Base-by-base conservation (phyloP, 2,888 invertebrate genomes). In the Agelastica alni region DNA sequence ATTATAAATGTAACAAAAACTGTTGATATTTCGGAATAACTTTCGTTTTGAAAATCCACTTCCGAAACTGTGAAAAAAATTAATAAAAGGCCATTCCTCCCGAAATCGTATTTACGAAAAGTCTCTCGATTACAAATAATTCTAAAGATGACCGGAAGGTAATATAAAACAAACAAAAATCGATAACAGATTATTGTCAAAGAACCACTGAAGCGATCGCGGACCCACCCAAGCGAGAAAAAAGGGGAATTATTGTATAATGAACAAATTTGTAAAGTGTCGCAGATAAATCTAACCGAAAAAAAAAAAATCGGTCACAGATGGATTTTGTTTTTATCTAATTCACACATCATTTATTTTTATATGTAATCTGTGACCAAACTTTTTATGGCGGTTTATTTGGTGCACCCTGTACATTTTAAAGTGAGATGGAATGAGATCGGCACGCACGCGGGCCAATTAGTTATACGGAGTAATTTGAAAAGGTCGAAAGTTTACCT, bases 381-480 rank as follows among this genome's bases (percentile, higher is more conserved):
- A 6, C 16, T 37, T 30, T 30, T 41, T 39, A 18, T 41, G 22
- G 41, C 44, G 32, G 48, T 46, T 37, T 58, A 53, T 53, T 51
- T 54, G 58, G 46, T 22, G 20, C 49, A 43, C 43, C 37, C 48
- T 51, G 49, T 58, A 54, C 58, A 61, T 66, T 71, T 69, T 70
- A 71, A 68, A 70, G 71, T 70, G 67, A 66, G 68, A 69, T 65
- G 66, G 64, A 67, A 67, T 66, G 66, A 66, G 66, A 64, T 60
- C 54, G 66, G 66, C 60, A 62, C 61, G 62, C 53, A 59, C 62
- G 65, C 57, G 64, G 64, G 68, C 66, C 69, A 70, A 58, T 56
- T 60, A 63, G 60, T 60, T 56, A 61, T 61, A 62, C 65, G 51
- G 28, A 22, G 22, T 16, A 28, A 30, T 16, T 42, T 16, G 18